These are phyloP conservation scores for Phlogophora meticulosa DNA, from an alignment of 2,888 invertebrate species.

Conservation along the genomic window DNA sequence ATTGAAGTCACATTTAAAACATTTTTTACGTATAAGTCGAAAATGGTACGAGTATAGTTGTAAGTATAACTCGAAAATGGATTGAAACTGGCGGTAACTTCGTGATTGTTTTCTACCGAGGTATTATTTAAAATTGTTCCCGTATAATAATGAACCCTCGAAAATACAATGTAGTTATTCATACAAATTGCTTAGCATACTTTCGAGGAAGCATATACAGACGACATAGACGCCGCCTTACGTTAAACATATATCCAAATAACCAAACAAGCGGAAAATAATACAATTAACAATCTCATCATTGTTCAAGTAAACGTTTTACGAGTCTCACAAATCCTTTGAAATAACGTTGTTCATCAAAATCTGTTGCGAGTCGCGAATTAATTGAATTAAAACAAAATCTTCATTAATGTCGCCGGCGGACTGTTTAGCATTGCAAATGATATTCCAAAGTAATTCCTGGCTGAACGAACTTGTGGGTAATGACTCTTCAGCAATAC, in stretches of 20 bases:
- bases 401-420: constrained; percentile 34
- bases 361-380: constrained; percentile 48
- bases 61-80: too few relatives aligned
- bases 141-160: too few relatives aligned
- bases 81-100: too few relatives aligned
- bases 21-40: too few relatives aligned
- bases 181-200: too few relatives aligned
- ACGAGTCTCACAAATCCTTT: constrained; percentile 23
- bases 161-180: too few relatives aligned
- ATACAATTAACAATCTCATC: constrained; percentile 34
- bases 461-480: constrained; percentile 28
- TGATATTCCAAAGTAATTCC: constrained; percentile 25
- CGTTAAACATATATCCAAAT: not conserved
- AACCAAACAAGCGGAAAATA: constrained; percentile 26
- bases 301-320: constrained; percentile 20
- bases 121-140: too few relatives aligned
- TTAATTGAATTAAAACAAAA: constrained; percentile 60
- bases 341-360: constrained; percentile 41
- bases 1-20: too few relatives aligned
- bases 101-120: too few relatives aligned
- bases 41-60: too few relatives aligned
- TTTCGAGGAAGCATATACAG: not conserved
- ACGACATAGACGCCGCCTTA: not conserved
- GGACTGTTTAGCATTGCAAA: constrained; percentile 59
- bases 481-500: constrained; percentile 18